Base-by-base conservation (phyloP, 2,888 invertebrate species). In the Acleris cristana region DNA sequence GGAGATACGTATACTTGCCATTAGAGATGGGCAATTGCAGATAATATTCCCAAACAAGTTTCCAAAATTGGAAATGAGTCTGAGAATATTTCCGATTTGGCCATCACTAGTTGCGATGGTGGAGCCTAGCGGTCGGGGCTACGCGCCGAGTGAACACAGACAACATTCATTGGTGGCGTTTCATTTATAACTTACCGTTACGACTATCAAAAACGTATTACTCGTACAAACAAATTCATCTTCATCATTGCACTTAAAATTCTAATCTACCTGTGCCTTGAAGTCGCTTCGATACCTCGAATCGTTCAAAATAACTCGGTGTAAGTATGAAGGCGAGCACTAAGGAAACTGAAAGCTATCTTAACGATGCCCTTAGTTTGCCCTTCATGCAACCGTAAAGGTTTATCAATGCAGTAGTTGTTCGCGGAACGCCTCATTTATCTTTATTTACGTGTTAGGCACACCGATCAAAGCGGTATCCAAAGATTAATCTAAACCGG, bases 101-200 rank as follows among this genome's bases (percentile, higher is more conserved):
- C 40, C 40, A 40, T 40, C 40, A 3, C 40, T 40, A 40, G 14
- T 40, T 40, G 40, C 14, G 12, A 40, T 14, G 34, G 69, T 66
- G 71, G 69, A 63, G 56, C 72, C 70, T 73, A 68, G 69, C 66
- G 60, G 45, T 72, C 75, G 65, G 60, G 55, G 64, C 72, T 76
- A 74, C 72, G 59, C 74, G 75, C 75, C 78, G 78, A 76, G 82
- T 89, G 89, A 89, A 90, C 89, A 90, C 90, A 89, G 88, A 85
- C 87, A 85, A 84, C 81, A 79, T 83, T 81, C 75, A 79, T 78
- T 85, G 88, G 87, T 88, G 88, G 88, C 87, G 84, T 84, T 83
- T 87, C 85, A 82, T 73, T 68, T 77, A 53, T 75, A 70, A 71
- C 72, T 78, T 77, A 73, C 48, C 58, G 64, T 69, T 73, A 71